Base-by-base conservation (phyloP, 2,888 invertebrate species). In the Dicyrtoma fusca region DNA sequence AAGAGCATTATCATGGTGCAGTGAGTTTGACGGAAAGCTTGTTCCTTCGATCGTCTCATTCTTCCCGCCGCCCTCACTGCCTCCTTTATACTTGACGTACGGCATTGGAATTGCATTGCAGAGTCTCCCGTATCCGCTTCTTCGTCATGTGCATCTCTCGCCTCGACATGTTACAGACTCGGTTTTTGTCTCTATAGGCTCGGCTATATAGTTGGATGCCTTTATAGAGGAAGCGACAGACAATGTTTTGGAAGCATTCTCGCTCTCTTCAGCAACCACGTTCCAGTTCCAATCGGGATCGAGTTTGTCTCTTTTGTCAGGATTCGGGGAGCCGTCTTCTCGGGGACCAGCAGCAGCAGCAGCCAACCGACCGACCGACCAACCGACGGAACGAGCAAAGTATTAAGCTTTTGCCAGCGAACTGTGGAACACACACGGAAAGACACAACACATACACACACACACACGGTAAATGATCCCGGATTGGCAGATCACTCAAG, bases 401-500 rank as follows among this genome's bases (percentile, higher is more conserved):
- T 34, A 49, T 49, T 49, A 49, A 17, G 17, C 45, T 44, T 44
- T 51, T 51, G n/a, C 34, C 4, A 34, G 34, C 34, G 34, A 34
- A 8, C 34, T 34, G 3, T 3, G 34, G 34, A 26, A 53, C 70
- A 63, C 62, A 62, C 17, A 70, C 19, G 21, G 21, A 45, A 45
- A 19, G 47, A 47, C 57, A 17, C 10, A 53, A 53, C 57, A 14
- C n/a, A 59, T 44, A 59, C 59, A 25, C 25, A 11, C 23, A 23
- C 21, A 57, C 51, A 49, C 8, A 55, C 47, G 71, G 71, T 68
- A 65, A 74, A 69, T 66, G 63, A 71, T 68, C 68, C 53, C 57
- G 72, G 73, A 74, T 76, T 73, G 74, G 76, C 72, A 74, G 74
- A 65, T 74, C 72, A 68, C 61, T 72, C 70, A 70, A 74, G 72